A percentile compares a stretch with the other conserved stretches of the same genome.
Evolutionary conservation across 53 echinoderm and acorn worm species (phyloP).

Genomic region (Temnopleurus reevesii): DNA sequence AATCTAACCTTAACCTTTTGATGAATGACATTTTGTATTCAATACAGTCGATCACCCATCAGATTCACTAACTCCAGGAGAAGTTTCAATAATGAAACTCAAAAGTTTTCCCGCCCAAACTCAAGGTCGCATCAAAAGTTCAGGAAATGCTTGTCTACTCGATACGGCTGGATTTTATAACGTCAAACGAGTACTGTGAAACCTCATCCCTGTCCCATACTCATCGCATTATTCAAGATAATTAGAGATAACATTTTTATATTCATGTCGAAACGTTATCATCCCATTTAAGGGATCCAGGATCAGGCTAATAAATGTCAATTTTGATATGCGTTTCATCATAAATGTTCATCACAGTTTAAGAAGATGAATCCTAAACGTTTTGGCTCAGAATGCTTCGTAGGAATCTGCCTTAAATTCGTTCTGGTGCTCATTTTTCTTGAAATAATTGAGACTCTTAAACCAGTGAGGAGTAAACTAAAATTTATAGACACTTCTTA

Average conservation of each 20-base stretch:
- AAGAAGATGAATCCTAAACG: too few species aligned
- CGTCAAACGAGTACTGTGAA: constrained; percentile 3
- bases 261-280: neutral
- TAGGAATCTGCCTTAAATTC: too few species aligned
- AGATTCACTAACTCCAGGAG: neutral
- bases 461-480: too few species aligned
- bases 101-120: constrained; percentile 44
- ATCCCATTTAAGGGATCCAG: too few species aligned
- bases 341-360: too few species aligned
- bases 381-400: too few species aligned
- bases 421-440: too few species aligned
- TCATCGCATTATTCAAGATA: neutral
- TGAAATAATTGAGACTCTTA: too few species aligned
- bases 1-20: constrained; percentile 3
- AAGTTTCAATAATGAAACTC: neutral
- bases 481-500: too few species aligned
- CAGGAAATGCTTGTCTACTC: constrained; percentile 31
- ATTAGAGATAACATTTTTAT: neutral
- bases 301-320: neutral
- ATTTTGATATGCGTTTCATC: neutral
- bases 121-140: constrained; percentile 27
- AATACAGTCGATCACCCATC: neutral
- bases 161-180: neutral
- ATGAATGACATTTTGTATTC: neutral
- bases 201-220: neutral